Conservation (phyloP, 2,888 invertebrate genomes). For the Leucozona laternaria region DNA sequence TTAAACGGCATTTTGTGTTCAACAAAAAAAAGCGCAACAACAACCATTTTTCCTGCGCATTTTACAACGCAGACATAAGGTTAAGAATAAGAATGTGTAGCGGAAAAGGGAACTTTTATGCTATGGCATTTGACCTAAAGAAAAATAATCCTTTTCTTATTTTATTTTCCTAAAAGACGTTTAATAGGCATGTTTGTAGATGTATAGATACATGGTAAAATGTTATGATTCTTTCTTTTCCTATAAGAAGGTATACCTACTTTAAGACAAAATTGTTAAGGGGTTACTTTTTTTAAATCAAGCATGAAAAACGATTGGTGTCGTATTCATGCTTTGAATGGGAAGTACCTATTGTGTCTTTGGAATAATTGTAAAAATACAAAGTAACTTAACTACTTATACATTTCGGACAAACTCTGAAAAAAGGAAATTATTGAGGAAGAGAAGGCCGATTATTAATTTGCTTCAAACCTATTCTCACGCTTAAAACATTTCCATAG, state of each 20-base stretch:
- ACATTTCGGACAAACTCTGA: neutral
- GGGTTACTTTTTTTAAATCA: constrained; percentile 58
- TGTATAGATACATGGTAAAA: neutral
- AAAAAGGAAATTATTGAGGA: neutral
- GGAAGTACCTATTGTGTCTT: neutral
- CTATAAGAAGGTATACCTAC: too few species aligned
- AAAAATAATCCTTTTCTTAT: constrained; percentile 38
- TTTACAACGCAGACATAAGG: constrained; percentile 45
- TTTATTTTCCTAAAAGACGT: constrained; percentile 31
- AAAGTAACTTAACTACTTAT: neutral
- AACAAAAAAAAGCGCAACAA: constrained; percentile 3
- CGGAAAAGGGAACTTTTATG: constrained; percentile 64
- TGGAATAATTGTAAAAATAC: neutral
- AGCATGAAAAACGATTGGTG: constrained; percentile 54
- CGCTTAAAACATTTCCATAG: too few species aligned
- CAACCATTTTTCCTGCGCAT: constrained; percentile 27
- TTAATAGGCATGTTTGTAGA: constrained; percentile 12
- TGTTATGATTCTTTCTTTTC: constrained; percentile 16
- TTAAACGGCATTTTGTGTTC: constrained; percentile 65
- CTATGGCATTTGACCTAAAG: constrained; percentile 73
- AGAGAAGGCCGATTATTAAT: neutral
- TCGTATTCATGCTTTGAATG: neutral
- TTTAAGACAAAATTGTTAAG: constrained; percentile 25
- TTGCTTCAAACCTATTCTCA: neutral
- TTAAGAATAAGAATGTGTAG: constrained; percentile 59